These are phyloP conservation scores for Cnemophilus loriae DNA, from an alignment of 2,113 vertebrate genomes.

Conservation along the genomic window DNA sequence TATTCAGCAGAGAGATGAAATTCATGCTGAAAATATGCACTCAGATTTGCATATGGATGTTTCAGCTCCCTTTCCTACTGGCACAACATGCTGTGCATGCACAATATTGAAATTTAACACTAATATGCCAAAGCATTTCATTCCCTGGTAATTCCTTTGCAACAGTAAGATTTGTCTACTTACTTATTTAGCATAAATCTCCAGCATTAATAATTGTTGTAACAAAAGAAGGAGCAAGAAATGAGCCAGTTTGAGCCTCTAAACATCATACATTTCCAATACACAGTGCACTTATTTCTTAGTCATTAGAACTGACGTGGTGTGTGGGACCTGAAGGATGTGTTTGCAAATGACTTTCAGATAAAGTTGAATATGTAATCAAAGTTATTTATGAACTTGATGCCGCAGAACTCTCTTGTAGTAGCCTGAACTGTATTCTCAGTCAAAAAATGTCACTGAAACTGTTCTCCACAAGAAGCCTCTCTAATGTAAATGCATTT, in stretches of 20 bases:
- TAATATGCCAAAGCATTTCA: neutral
- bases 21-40: neutral
- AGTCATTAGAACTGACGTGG: neutral
- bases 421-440: neutral
- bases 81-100: neutral
- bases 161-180: neutral
- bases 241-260: neutral
- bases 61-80: neutral
- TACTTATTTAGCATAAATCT: neutral
- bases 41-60: neutral
- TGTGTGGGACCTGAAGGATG: neutral
- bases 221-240: neutral
- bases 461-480: neutral
- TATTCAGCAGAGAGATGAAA: neutral
- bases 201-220: neutral
- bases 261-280: neutral
- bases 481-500: neutral
- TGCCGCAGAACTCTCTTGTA: neutral
- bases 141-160: slow-evolving; percentile 3
- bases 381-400: slow-evolving; percentile 17
- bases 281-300: neutral
- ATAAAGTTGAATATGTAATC: neutral
- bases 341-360: neutral
- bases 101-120: neutral
- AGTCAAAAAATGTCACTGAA: neutral